These are phyloP conservation scores for Forbesichthys agassizii DNA, from an alignment of 2,113 vertebrate species.

Conservation along the genomic window DNA sequence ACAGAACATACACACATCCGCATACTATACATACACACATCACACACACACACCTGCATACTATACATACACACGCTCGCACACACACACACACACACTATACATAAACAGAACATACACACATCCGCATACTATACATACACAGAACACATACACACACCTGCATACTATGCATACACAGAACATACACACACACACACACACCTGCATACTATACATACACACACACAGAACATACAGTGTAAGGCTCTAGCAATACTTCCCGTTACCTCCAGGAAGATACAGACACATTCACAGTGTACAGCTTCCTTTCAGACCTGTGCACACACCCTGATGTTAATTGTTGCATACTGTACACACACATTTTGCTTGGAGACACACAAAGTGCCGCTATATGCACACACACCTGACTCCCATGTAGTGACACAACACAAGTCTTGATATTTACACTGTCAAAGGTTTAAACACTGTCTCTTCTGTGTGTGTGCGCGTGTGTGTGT, in stretches of 20 bases:
- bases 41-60: neutral
- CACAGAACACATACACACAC: too few species aligned
- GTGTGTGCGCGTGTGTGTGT: slow-evolving; percentile 11
- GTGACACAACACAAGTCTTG: slow-evolving; percentile 38
- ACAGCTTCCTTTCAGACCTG: neutral
- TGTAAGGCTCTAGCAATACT: too few species aligned
- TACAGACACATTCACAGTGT: slow-evolving; percentile 2
- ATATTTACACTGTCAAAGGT: slow-evolving; percentile 55
- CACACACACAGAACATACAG: neutral
- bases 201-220: too few species aligned
- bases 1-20: too few species aligned
- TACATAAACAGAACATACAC: too few species aligned
- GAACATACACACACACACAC: neutral
- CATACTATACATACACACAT: too few species aligned
- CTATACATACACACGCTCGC: neutral
- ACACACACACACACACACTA: too few species aligned
- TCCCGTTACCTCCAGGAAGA: neutral
- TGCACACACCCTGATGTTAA: neutral
- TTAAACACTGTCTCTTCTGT: slow-evolving; percentile 29
- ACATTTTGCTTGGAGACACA: slow-evolving; percentile 3
- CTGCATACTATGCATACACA: too few species aligned
- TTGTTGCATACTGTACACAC: neutral
- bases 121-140: too few species aligned
- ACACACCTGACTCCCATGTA: neutral
- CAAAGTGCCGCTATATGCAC: neutral